These are phyloP conservation scores for Phylloscopus whistleri DNA, from an alignment of 2,113 vertebrate genomes.

Conservation along the genomic window DNA sequence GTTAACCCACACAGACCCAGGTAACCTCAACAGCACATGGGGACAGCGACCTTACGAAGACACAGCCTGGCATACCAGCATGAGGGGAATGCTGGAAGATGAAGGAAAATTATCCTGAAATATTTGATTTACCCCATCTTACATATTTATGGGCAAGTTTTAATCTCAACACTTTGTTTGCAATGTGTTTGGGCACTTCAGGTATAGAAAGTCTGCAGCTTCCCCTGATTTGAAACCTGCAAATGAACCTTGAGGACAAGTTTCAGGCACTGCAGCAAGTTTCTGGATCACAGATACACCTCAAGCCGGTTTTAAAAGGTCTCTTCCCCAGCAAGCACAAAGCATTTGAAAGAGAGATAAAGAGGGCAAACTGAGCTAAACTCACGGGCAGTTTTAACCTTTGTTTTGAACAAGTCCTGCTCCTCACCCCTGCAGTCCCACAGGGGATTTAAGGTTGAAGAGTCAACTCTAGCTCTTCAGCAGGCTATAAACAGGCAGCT, in stretches of 20 bases:
- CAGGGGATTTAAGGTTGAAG: neutral
- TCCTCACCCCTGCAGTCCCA: neutral
- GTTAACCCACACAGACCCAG: accelerated
- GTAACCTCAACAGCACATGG: accelerated
- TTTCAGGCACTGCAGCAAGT: neutral
- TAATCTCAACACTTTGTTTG: neutral
- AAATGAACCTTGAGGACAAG: neutral
- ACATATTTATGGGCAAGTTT: neutral
- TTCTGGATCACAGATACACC: neutral
- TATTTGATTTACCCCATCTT: neutral
- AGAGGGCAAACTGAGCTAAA: neutral
- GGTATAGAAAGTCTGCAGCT: neutral
- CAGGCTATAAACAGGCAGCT: neutral
- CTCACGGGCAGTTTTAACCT: neutral
- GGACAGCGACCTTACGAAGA: neutral
- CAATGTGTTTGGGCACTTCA: neutral
- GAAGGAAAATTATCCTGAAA: neutral
- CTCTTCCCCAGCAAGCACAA: neutral
- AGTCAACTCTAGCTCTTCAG: neutral
- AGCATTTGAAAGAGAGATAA: neutral
- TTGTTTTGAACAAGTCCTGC: neutral
- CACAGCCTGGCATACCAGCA: neutral
- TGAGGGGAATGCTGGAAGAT: neutral
- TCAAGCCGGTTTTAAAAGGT: neutral
- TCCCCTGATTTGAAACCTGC: neutral